Evolutionary conservation across 2,113 vertebrate species (phyloP).

Genomic region (Plotosus lineatus): DNA sequence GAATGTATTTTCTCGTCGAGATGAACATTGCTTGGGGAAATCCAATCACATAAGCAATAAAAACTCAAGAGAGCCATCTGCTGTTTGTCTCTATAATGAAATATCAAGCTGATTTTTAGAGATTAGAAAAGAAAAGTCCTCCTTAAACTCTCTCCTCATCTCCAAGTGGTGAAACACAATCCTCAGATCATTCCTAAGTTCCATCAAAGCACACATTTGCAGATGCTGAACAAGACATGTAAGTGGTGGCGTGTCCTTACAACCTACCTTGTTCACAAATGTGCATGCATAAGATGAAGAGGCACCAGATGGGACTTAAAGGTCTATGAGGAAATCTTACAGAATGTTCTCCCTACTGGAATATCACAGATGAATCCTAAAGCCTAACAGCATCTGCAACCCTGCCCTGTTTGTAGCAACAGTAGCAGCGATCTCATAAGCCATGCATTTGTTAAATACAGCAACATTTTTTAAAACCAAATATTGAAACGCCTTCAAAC

Average conservation of each 20-base stretch:
- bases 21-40: slow-evolving; percentile 43
- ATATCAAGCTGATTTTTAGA: slow-evolving; percentile 51
- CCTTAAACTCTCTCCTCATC: not conserved
- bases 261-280: not conserved
- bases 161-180: not conserved
- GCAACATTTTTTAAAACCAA: not conserved
- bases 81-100: slow-evolving; percentile 87
- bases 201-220: not conserved
- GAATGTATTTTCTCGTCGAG: slow-evolving; percentile 49
- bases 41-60: slow-evolving; percentile 63
- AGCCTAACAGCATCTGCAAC: not conserved
- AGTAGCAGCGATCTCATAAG: not conserved
- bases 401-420: not conserved
- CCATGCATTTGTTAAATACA: not conserved
- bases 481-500: not conserved
- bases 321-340: not conserved
- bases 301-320: not conserved
- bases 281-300: not conserved
- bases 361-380: not conserved
- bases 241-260: not conserved
- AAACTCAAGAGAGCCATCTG: slow-evolving; percentile 99
- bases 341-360: not conserved
- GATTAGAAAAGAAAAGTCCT: not conserved
- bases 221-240: not conserved
- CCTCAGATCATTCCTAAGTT: not conserved